Evolutionary conservation across 2,113 vertebrate species (phyloP).

Genomic region (Coturnix japonica): DNA sequence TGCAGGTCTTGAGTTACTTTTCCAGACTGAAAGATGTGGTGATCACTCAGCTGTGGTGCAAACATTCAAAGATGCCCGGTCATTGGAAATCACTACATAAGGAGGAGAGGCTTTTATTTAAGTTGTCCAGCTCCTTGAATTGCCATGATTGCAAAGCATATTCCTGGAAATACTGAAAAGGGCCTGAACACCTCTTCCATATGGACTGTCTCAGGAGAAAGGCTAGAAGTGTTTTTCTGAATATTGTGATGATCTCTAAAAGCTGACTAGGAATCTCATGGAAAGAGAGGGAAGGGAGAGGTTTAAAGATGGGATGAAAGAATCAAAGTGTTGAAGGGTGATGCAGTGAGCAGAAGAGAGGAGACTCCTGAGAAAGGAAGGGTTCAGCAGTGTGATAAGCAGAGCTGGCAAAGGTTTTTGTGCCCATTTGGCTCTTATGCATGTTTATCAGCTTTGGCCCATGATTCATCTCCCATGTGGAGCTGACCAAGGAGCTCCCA

Average conservation of each 20-base stretch:
- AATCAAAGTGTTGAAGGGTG: not conserved
- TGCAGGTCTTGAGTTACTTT: not conserved
- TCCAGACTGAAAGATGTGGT: not conserved
- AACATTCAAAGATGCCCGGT: not conserved
- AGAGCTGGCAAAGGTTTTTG: not conserved
- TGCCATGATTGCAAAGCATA: rapidly evolving
- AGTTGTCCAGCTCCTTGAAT: not conserved
- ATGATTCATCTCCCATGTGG: not conserved
- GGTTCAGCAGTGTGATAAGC: not conserved
- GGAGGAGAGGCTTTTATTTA: not conserved
- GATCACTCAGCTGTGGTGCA: not conserved
- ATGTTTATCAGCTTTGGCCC: not conserved
- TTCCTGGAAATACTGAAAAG: not conserved
- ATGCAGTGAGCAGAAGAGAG: not conserved
- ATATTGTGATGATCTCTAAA: not conserved
- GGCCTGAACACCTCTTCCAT: not conserved
- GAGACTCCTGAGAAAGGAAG: not conserved
- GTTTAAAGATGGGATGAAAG: not conserved
- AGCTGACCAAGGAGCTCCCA: not conserved
- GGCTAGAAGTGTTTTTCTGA: not conserved
- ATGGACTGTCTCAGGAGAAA: not conserved
- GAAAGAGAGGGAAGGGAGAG: not conserved
- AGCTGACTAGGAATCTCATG: not conserved
- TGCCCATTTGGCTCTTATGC: not conserved
- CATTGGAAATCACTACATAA: not conserved